These are phyloP conservation scores for Hycleus cichorii DNA, from an alignment of 1,140 invertebrate species.

Conservation along the genomic window DNA sequence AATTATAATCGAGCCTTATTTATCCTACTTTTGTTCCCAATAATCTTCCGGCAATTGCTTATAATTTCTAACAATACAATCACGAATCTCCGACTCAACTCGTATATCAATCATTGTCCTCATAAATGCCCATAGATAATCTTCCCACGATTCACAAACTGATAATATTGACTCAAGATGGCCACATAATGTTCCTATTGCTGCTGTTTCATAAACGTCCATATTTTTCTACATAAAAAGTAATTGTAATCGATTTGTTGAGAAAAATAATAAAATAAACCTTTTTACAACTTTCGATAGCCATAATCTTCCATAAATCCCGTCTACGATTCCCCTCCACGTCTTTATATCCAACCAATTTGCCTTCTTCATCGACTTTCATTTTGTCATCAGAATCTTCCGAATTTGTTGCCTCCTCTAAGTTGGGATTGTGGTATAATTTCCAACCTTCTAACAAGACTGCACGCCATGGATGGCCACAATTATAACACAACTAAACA, in stretches of 20 bases:
- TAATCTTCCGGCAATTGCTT: constrained; percentile 63
- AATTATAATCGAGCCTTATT: too few species aligned
- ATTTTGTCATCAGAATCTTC: constrained; percentile 13
- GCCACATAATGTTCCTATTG: constrained; percentile 60
- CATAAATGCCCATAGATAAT: constrained; percentile 84
- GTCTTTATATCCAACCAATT: constrained; percentile 34
- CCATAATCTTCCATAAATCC: constrained; percentile 88
- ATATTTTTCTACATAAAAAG: constrained; percentile 18
- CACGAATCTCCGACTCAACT: constrained; percentile 63
- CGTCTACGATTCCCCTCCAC: constrained; percentile 79
- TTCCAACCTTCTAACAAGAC: constrained; percentile 86
- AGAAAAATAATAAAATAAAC: constrained; percentile 27
- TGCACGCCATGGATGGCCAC: constrained; percentile 84
- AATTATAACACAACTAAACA: constrained; percentile 62
- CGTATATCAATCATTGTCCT: constrained; percentile 74
- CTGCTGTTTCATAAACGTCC: constrained; percentile 33
- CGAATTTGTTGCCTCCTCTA: too few species aligned
- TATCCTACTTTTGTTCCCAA: constrained; percentile 61
- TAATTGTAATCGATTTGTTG: neutral
- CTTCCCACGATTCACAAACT: constrained; percentile 76
- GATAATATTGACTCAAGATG: constrained; percentile 67
- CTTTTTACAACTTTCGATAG: constrained; percentile 59
- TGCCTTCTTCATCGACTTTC: constrained; percentile 25
- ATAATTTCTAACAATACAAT: constrained; percentile 45
- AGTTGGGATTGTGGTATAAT: constrained; percentile 72